phyloP scores from a whole-genome alignment of 37 sponge, comb jelly and placozoan genomes.

The Diacarnus erythraeanus region DNA sequence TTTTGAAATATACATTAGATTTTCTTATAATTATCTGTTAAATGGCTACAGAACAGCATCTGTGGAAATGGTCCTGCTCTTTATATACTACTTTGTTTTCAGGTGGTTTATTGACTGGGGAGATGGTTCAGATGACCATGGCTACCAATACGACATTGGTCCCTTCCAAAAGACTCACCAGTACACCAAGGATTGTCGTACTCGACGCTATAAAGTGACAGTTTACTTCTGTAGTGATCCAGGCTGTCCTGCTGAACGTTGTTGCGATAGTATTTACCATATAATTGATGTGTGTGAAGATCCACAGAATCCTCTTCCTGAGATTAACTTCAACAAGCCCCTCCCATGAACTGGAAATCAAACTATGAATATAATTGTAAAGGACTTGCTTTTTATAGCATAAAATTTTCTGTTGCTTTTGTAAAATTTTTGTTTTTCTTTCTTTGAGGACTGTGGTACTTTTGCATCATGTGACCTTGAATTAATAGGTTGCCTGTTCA shows the following conservation, averaged over 20 bases:
- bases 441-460: no score
- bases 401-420: no score
- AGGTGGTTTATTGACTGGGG: constrained; percentile 49
- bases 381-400: no score
- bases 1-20: no score
- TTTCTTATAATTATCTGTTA: not conserved
- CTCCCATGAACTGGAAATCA: not conserved
- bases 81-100: not conserved
- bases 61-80: not conserved
- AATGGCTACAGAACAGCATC: not conserved
- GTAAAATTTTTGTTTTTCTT: no score
- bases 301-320: constrained; percentile 14
- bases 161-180: constrained; percentile 47
- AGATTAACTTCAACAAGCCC: not conserved
- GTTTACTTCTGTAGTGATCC: constrained; percentile 27
- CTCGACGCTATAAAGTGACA: constrained; percentile 9
- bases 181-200: constrained; percentile 6
- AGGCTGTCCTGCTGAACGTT: not conserved
- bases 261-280: constrained; percentile 15
- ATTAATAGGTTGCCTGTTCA: no score
- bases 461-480: no score
- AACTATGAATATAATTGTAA: no score
- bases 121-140: constrained; percentile 5
- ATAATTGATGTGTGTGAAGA: constrained; percentile 28
- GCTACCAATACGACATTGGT: constrained; percentile 4